Evolutionary conservation across 2,888 invertebrate species (phyloP).

Genomic region (Eristalinus aeneus): DNA sequence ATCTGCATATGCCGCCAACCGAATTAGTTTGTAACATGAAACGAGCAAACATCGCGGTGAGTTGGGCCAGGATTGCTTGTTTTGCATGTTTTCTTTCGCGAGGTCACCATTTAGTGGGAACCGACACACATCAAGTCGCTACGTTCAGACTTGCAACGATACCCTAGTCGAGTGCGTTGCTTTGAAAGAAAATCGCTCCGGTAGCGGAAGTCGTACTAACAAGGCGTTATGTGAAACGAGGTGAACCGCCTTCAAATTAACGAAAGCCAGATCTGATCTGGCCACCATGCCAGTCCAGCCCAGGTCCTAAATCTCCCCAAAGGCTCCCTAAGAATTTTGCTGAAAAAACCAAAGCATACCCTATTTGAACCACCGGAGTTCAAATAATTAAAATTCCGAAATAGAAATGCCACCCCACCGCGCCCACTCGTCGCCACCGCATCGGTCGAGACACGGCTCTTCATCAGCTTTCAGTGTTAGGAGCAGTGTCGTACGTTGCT

Average conservation of each 20-base stretch:
- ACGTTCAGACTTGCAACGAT: neutral
- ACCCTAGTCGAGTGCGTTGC: neutral
- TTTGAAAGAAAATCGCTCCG: no score
- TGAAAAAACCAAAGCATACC: neutral
- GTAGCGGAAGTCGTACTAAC: no score
- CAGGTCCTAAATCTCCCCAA: neutral
- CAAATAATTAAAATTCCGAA: constrained; percentile 48
- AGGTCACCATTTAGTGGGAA: constrained; percentile 9
- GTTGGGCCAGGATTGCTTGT: constrained; percentile 9
- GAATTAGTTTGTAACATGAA: constrained; percentile 56
- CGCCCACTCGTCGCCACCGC: neutral
- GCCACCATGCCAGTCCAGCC: no score
- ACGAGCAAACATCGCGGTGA: constrained; percentile 27
- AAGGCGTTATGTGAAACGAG: no score
- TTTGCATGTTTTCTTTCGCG: neutral
- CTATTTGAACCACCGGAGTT: neutral
- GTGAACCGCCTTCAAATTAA: no score
- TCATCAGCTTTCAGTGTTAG: constrained; percentile 28
- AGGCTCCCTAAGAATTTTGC: neutral
- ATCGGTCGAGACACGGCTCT: neutral
- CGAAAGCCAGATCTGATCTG: no score
- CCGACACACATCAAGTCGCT: neutral
- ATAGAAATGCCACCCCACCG: neutral
- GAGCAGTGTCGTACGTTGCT: constrained; percentile 33
- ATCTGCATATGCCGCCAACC: constrained; percentile 45